Evolutionary conservation across 2,888 invertebrate genomes (phyloP), one percentile per base, ranked within the genome.

Genomic region (Pimpla rufipes): DNA sequence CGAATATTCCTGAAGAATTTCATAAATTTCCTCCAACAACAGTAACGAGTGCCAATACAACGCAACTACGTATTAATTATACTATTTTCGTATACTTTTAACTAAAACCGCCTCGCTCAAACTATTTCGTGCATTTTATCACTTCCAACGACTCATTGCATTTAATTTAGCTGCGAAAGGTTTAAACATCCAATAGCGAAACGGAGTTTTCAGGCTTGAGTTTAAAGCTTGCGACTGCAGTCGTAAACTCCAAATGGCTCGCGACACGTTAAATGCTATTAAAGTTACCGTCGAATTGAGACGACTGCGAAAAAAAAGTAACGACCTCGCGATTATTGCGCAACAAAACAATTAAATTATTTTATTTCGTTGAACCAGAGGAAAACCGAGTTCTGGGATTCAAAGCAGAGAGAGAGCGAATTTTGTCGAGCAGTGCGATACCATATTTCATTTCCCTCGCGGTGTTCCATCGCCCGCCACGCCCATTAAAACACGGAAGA

Each of bases 381-480:
- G 23, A 23, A 11, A 23, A 23, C 21, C 55, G 13, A 55, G 55
- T 55, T n/a, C 5, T 21, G 8, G 55, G 21, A 55, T 23, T 11
- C 23, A 55, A 55, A 55, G 55, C 55, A 21, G 11, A 8, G 29
- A 42, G 13, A n/a, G n/a, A n/a, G n/a, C n/a, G n/a, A 6, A n/a
- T 35, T 64, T 64, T 21, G 21, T 52, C 7, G 5, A 21, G 71
- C 11, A 18, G 59, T 37, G 13, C 37, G 50, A 50, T 29, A 55
- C 16, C 50, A 35, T 68, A 47, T 40, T 42, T 35, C 52, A 79
- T 74, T 67, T 73, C 57, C 35, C 13, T 42, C 37, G 68, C 11
- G 42, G 59, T 47, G 11, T 35, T 47, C 45, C 23, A 10, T 40
- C 10, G 10, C 59, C 37, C n/a, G 3, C 37, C 45, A n/a, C 10